Conservation (phyloP, 2,888 invertebrate species). For the Xestia c-nigrum region DNA sequence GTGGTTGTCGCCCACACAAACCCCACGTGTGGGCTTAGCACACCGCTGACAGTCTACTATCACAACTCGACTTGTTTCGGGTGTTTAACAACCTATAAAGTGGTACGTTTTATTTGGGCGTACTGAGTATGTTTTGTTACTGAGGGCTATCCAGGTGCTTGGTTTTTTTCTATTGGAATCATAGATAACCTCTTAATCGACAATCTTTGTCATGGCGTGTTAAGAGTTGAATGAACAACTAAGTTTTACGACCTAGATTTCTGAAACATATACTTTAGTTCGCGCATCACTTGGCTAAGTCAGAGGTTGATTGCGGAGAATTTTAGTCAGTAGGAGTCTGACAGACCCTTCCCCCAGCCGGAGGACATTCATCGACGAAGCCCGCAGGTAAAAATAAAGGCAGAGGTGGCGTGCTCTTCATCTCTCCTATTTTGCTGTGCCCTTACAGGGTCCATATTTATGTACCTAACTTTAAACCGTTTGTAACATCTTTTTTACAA, state of each 20-base stretch:
- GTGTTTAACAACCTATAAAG: slow-evolving; percentile 52
- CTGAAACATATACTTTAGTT: neutral
- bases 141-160: neutral
- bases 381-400: neutral
- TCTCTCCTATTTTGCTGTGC: too few relatives aligned
- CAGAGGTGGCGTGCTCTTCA: neutral
- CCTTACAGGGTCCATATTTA: too few relatives aligned
- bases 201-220: neutral
- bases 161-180: neutral
- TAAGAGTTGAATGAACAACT: neutral
- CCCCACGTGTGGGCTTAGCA: slow-evolving; percentile 73
- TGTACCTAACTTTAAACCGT: too few relatives aligned
- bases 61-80: slow-evolving; percentile 52
- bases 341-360: too few relatives aligned
- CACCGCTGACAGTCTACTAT: slow-evolving; percentile 55
- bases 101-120: slow-evolving; percentile 42
- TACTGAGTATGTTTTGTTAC: slow-evolving; percentile 5
- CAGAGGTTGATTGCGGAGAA: neutral
- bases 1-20: slow-evolving; percentile 74
- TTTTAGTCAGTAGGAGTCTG: too few relatives aligned
- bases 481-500: too few relatives aligned
- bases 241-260: neutral
- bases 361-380: too few relatives aligned
- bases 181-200: neutral
- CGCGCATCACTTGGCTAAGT: neutral